These are phyloP conservation scores for Hemiscyllium ocellatum DNA, from an alignment of 2,113 vertebrate genomes.

Conservation along the genomic window DNA sequence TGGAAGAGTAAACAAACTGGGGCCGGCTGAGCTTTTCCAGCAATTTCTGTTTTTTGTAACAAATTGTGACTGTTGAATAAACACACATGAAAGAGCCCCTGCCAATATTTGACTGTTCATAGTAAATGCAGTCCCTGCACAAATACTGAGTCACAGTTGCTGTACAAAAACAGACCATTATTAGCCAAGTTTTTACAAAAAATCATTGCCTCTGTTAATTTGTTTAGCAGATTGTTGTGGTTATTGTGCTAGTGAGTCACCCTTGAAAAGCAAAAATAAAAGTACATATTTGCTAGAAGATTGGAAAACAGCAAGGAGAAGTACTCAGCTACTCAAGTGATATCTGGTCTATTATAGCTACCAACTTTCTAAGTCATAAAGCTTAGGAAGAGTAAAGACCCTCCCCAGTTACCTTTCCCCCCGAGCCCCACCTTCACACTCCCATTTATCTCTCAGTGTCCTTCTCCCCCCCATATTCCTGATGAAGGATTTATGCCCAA, in stretches of 20 bases:
- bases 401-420: no score
- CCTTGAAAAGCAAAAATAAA: background rate
- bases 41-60: no score
- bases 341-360: background rate
- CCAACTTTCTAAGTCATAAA: background rate
- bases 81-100: background rate
- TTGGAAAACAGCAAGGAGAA: background rate
- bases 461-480: no score
- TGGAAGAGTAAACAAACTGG: background rate
- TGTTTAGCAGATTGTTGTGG: background rate
- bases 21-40: no score
- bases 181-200: background rate
- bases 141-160: background rate
- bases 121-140: background rate
- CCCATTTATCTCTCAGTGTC: no score
- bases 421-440: no score
- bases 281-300: background rate
- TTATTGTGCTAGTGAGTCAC: background rate
- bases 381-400: background rate
- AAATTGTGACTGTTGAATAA: background rate
- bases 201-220: background rate
- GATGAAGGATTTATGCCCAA: no score
- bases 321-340: background rate
- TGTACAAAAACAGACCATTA: constrained; percentile 5
- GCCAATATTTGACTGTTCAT: background rate